A percentile compares a stretch with the other conserved stretches of the same genome.
phyloP scores from a whole-genome alignment of 2,113 vertebrate species.

The Anarrhichthys ocellatus region DNA sequence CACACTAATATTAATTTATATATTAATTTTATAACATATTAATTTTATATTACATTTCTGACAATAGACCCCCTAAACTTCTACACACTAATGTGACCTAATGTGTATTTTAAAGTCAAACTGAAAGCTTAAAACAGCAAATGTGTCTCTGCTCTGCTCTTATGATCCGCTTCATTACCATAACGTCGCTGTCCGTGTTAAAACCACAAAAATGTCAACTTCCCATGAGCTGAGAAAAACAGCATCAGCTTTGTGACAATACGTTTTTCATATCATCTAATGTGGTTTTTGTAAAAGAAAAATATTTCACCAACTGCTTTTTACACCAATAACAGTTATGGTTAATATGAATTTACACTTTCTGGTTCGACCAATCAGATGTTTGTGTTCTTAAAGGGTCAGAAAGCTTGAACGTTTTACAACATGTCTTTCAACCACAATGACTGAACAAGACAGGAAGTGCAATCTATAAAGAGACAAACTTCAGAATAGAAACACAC shows the following conservation, averaged over 20 bases:
- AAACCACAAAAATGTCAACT: neutral
- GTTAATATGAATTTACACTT: neutral
- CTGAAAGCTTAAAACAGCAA: neutral
- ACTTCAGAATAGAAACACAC: neutral
- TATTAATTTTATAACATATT: too few relatives aligned
- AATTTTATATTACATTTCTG: too few relatives aligned
- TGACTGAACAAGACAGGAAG: neutral
- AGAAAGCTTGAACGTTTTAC: neutral
- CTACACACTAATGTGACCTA: too few relatives aligned
- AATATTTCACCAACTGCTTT: neutral
- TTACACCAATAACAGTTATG: neutral
- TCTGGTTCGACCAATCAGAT: neutral
- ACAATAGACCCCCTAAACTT: too few relatives aligned
- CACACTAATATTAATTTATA: too few relatives aligned
- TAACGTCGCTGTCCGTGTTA: neutral
- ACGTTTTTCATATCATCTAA: too few relatives aligned
- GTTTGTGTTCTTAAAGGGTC: neutral
- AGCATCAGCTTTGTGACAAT: neutral
- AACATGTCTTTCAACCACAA: neutral
- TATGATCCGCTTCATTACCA: too few relatives aligned
- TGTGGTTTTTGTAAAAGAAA: neutral
- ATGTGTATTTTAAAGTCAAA: neutral
- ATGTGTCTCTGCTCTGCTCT: neutral
- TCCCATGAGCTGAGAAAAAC: neutral
- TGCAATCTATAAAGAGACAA: neutral